Evolutionary conservation across 2,888 invertebrate genomes (phyloP), one percentile per base, ranked within the genome.

Genomic region (Resseliella maxima): DNA sequence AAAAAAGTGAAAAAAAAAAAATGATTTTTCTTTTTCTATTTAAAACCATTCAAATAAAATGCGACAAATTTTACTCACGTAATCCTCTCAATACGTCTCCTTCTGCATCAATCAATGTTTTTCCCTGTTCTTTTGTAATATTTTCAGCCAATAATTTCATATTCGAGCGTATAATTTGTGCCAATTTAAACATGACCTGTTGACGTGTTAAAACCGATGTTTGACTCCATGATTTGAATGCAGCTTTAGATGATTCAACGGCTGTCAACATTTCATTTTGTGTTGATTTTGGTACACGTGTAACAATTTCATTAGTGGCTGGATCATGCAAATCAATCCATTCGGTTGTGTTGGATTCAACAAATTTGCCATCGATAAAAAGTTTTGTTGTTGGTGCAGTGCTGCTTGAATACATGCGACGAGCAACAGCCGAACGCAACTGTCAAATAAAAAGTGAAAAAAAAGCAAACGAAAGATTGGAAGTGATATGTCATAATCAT

Each of bases 271-370:
- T 96, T 92, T 99, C 99, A 10, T 92, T 93, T 89, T 94, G 93
- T 0, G 99, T 99, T 45, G 96, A 93, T 92, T 97, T 96, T 86
- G 99, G 99, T 45, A 99, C 98, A 88, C 95, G 93, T 87, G 94
- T 94, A 87, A 96, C 93, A 45, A 96, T 91, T 92, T 97, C 94
- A 92, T 98, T 97, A 85, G 97, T 98, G 5, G 98, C 98, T 83
- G 99, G 99, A 92, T 99, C 96, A 88, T 96, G 96, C 15, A 99
- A 93, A 89, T 99, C 98, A 89, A 99, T 96, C 96, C 97, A 99
- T 89, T 99, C 95, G 35, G 92, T 94, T 0, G 98, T 94, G 91
- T 98, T 96, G 0, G 99, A 99, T 87, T 99, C 99, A 35, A 95
- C 93, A 91, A 96, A 96, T 91, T 98, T 94, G 86, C 99, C 99